Percentiles rank a stretch among this genome's conserved stretches.
phyloP scores from a whole-genome alignment of 1,140 invertebrate genomes.

The Cydia amplana region DNA sequence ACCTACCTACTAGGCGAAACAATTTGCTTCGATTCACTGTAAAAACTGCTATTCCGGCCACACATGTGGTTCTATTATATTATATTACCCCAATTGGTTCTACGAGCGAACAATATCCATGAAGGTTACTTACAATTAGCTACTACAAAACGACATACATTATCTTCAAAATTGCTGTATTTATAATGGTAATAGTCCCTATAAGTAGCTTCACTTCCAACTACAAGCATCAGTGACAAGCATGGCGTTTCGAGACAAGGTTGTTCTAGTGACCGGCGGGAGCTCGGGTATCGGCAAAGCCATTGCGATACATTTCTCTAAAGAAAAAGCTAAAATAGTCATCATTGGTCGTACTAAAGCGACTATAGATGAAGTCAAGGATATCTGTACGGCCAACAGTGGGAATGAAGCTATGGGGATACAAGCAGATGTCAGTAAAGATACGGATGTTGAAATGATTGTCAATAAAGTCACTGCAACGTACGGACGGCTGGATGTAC shows the following conservation, averaged over 20 bases:
- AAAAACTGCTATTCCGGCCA: background rate
- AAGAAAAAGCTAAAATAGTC: constrained; percentile 22
- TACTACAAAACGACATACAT: background rate
- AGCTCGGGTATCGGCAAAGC: constrained; percentile 30
- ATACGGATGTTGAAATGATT: constrained; percentile 80
- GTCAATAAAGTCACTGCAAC: constrained; percentile 76
- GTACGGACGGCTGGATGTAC: constrained; percentile 73
- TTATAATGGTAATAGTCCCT: background rate
- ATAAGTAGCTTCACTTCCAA: background rate
- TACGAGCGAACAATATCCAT: background rate
- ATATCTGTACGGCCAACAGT: constrained; percentile 22
- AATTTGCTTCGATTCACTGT: no score
- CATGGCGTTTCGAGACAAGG: constrained; percentile 29
- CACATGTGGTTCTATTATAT: background rate
- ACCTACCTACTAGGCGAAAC: no score
- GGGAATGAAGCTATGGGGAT: constrained; percentile 14
- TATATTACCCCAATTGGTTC: background rate
- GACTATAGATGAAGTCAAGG: constrained; percentile 9
- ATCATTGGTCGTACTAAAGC: constrained; percentile 22
- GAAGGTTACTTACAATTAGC: background rate
- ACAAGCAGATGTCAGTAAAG: constrained; percentile 81
- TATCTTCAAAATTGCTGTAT: background rate
- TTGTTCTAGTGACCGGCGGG: constrained; percentile 27
- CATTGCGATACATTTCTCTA: constrained; percentile 33
- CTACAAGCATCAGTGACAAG: constrained; percentile 6